Conservation (phyloP, 2,888 invertebrate species). For the Erebia ligea region DNA sequence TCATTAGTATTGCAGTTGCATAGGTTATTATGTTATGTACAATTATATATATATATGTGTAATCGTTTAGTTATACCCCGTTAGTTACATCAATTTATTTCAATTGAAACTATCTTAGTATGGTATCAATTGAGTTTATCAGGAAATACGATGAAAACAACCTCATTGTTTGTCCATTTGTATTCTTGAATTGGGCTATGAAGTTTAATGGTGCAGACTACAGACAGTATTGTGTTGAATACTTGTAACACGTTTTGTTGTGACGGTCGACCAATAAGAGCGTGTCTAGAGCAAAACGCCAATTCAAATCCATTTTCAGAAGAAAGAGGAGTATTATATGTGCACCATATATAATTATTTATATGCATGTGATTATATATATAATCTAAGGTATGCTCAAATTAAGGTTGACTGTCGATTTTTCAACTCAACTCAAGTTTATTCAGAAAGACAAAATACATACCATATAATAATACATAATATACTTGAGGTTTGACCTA, state of each 20-base stretch:
- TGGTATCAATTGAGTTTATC: conserved; percentile 59
- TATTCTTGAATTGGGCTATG: background rate
- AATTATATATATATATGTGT: conserved; percentile 5
- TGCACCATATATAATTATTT: background rate
- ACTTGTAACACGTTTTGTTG: background rate
- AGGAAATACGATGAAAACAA: conserved; percentile 44
- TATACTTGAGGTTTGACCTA: background rate
- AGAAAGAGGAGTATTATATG: too few relatives aligned
- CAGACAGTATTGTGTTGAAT: too few relatives aligned
- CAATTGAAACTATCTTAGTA: conserved; percentile 59
- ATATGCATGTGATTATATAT: background rate
- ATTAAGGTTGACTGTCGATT: background rate
- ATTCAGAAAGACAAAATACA: background rate
- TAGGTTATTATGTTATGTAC: conserved; percentile 2
- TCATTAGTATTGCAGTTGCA: background rate
- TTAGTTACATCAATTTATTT: conserved; percentile 58
- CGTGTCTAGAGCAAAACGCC: too few relatives aligned
- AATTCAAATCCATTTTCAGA: too few relatives aligned
- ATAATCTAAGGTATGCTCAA: background rate
- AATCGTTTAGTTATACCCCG: conserved; percentile 6
- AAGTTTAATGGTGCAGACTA: too few relatives aligned
- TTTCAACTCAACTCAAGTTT: background rate
- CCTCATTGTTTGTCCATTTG: conserved; percentile 10
- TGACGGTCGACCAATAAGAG: too few relatives aligned
- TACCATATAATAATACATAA: background rate